phyloP scores from a whole-genome alignment of 2,113 vertebrate genomes.

The Oreochromis spilurus region DNA sequence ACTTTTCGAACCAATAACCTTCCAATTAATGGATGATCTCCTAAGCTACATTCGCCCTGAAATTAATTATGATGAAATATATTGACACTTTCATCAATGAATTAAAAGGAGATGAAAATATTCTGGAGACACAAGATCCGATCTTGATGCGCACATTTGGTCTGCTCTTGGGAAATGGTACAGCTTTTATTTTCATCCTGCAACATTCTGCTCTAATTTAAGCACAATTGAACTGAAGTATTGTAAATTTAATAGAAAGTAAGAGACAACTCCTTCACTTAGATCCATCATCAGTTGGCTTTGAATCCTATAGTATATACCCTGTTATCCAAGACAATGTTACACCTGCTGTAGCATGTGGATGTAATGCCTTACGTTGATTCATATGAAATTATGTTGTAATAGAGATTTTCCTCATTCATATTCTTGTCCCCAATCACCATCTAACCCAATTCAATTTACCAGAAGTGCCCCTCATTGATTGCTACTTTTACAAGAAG shows the following conservation, averaged over 20 bases:
- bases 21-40: background rate
- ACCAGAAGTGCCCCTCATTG: background rate
- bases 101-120: background rate
- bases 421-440: background rate
- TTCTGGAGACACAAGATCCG: background rate
- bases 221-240: background rate
- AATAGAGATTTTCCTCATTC: background rate
- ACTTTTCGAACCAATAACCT: background rate
- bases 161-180: background rate
- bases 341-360: background rate
- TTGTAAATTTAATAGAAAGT: background rate
- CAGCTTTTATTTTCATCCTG: background rate
- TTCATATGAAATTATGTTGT: background rate
- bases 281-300: background rate
- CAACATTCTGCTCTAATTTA: background rate
- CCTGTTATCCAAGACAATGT: background rate
- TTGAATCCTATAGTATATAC: background rate
- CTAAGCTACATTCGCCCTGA: background rate
- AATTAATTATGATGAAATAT: background rate
- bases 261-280: background rate
- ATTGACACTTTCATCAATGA: background rate
- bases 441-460: background rate
- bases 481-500: background rate
- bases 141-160: background rate
- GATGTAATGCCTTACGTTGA: background rate